Evolutionary conservation across 2,888 invertebrate genomes (phyloP).

Genomic region (Drosophila mimica): DNA sequence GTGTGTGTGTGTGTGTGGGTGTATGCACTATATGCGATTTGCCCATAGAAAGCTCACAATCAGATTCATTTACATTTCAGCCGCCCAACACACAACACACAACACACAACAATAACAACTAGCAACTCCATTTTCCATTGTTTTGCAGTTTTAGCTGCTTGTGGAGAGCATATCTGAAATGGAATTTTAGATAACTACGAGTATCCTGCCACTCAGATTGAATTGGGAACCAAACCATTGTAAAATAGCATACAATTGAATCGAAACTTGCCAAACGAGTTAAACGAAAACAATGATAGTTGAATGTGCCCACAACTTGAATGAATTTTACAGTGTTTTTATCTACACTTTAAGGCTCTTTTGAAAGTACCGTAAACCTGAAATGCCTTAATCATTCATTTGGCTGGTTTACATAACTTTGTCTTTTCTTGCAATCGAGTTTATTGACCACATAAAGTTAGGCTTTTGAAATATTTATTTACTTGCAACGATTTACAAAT

Average conservation of each 20-base stretch:
- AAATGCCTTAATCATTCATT: not conserved
- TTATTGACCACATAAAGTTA: not conserved
- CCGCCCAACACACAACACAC: slow-evolving; percentile 47
- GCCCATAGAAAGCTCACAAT: slow-evolving; percentile 54
- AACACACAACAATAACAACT: slow-evolving; percentile 34
- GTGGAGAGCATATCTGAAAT: slow-evolving; percentile 34
- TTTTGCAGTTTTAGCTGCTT: slow-evolving; percentile 33
- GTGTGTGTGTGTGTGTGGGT: slow-evolving; percentile 13
- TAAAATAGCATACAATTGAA: slow-evolving; percentile 32
- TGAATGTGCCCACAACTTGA: not conserved
- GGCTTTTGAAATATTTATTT: not conserved
- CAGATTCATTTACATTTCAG: slow-evolving; percentile 71
- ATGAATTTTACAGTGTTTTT: slow-evolving; percentile 18
- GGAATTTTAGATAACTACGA: slow-evolving; percentile 46
- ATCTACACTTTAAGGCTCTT: not conserved
- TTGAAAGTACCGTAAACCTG: not conserved
- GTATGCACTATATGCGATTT: slow-evolving; percentile 34
- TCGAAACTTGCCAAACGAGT: not conserved
- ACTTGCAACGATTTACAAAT: not conserved
- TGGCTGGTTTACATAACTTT: not conserved
- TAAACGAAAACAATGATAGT: slow-evolving; percentile 5
- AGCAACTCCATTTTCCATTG: slow-evolving; percentile 39
- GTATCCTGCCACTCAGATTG: slow-evolving; percentile 12
- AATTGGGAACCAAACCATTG: slow-evolving; percentile 38
- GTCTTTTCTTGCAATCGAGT: too few species aligned